Evolutionary conservation across 1,140 invertebrate genomes (phyloP).

Genomic region (Ericerus pela): DNA sequence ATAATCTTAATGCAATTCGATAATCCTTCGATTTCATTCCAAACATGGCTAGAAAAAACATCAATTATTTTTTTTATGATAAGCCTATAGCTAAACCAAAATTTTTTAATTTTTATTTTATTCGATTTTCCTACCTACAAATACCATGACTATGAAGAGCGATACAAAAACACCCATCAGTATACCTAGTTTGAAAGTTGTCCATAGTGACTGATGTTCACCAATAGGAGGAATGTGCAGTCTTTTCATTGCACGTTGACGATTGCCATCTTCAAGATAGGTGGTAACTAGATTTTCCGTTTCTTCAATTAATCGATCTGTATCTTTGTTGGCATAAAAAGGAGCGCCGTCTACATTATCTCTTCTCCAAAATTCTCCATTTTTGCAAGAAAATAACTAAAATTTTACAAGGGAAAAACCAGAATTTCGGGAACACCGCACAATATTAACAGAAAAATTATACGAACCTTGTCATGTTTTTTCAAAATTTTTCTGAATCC

Average conservation of each 20-base stretch:
- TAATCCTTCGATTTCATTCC: conserved; percentile 32
- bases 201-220: conserved; percentile 67
- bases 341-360: conserved; percentile 64
- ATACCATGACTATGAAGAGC: conserved; percentile 54
- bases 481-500: conserved; percentile 88
- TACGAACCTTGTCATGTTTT: conserved; percentile 74
- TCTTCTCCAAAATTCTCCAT: conserved; percentile 53
- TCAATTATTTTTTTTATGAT: background rate
- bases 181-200: conserved; percentile 68
- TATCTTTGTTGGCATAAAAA: conserved; percentile 78
- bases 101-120: too few species aligned
- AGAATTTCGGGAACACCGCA: background rate
- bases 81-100: too few species aligned
- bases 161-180: conserved; percentile 62
- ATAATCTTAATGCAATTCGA: conserved; percentile 49
- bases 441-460: background rate
- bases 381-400: conserved; percentile 40
- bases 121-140: too few species aligned
- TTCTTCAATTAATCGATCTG: conserved; percentile 69
- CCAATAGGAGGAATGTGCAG: conserved; percentile 71
- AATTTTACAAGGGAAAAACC: conserved; percentile 16
- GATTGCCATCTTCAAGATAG: conserved; percentile 66
- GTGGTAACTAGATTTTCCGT: conserved; percentile 67
- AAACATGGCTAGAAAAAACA: conserved; percentile 13
- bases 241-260: conserved; percentile 73